These are phyloP conservation scores for Grus americana DNA, from an alignment of 2,113 vertebrate species.

Conservation along the genomic window DNA sequence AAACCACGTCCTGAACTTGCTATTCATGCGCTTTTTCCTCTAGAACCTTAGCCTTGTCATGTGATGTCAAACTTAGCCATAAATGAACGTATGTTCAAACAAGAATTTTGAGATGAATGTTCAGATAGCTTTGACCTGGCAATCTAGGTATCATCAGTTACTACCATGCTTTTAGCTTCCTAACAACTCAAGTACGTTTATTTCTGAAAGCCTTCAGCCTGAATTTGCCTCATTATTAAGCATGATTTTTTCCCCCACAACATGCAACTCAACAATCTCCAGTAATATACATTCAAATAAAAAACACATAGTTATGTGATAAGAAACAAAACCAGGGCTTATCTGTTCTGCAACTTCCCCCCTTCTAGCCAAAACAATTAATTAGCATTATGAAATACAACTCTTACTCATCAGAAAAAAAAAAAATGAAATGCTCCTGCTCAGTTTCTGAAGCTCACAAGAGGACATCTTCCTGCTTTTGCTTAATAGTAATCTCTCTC, in stretches of 20 bases:
- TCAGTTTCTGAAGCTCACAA: background rate
- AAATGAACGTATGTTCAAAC: background rate
- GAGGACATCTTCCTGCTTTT: background rate
- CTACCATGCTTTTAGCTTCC: background rate
- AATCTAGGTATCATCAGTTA: background rate
- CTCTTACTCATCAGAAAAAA: background rate
- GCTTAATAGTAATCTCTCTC: background rate
- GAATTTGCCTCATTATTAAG: background rate
- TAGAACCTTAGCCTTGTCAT: background rate
- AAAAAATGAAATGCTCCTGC: background rate
- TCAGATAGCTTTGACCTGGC: background rate
- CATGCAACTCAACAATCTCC: background rate
- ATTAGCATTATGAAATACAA: background rate
- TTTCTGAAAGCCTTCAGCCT: background rate
- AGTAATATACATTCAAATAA: background rate
- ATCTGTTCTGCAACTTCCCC: background rate
- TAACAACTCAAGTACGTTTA: background rate
- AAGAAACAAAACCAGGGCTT: slow-evolving; percentile 6
- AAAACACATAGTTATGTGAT: background rate
- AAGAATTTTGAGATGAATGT: background rate
- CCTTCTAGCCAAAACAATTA: slow-evolving; percentile 17
- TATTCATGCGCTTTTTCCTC: background rate
- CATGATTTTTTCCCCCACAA: background rate
- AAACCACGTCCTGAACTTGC: background rate
- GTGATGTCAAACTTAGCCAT: background rate